Conservation (phyloP, 2,797 vertebrate genomes). For the Rhinichthys osculus region DNA sequence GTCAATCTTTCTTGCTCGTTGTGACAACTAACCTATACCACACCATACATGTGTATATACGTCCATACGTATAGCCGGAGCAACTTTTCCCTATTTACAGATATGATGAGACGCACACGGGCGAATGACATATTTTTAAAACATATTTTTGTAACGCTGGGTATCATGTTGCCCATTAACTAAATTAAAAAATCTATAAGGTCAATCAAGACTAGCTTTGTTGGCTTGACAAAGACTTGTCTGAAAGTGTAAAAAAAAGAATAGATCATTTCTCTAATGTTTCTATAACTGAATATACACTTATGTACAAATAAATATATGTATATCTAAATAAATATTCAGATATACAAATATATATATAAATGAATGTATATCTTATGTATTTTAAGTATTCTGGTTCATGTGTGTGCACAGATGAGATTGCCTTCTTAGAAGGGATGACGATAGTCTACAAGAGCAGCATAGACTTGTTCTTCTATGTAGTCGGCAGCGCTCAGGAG, state of each 20-base stretch:
- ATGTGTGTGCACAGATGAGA: constrained; percentile 80
- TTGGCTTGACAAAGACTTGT: background rate
- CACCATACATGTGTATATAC: background rate
- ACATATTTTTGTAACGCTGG: background rate
- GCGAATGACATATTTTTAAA: background rate
- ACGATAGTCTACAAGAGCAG: constrained; percentile 91
- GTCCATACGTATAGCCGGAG: background rate
- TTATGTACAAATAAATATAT: background rate
- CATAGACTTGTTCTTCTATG: constrained; percentile 89
- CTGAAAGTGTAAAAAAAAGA: background rate
- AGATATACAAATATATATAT: too few species aligned
- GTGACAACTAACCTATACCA: background rate
- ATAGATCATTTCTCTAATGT: background rate
- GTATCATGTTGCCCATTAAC: background rate
- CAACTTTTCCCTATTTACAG: background rate
- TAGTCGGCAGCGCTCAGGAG: constrained; percentile 88
- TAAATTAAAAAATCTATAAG: background rate
- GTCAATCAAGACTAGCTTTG: background rate
- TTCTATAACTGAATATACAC: too few species aligned
- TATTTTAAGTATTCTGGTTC: background rate
- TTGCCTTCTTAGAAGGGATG: constrained; percentile 87
- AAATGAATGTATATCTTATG: background rate
- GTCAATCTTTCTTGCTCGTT: background rate
- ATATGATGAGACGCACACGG: background rate
- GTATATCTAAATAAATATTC: too few species aligned